Evolutionary conservation across 2,888 invertebrate species (phyloP).

Genomic region (Brachycybe producta): DNA sequence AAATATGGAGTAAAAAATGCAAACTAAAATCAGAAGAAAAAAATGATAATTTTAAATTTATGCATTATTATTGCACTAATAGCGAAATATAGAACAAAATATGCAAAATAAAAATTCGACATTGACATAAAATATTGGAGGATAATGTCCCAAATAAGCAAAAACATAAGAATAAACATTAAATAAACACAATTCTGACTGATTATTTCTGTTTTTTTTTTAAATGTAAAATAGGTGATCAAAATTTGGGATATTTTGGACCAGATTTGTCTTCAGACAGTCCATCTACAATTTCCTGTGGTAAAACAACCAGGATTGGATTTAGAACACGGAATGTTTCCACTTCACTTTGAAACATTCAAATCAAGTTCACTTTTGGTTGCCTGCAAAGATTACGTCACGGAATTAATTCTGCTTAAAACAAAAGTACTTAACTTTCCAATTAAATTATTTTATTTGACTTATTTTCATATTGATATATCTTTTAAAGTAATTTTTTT

Average conservation of each 20-base stretch:
- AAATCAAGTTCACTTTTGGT: not conserved
- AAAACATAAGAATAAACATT: not conserved
- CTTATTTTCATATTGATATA: not conserved
- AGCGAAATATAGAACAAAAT: too few species aligned
- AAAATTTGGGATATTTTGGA: constrained; percentile 5
- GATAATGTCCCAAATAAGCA: not conserved
- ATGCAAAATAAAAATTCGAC: too few species aligned
- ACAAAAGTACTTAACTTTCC: not conserved
- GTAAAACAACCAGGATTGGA: not conserved
- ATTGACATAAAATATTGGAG: too few species aligned
- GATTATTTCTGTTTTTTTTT: not conserved
- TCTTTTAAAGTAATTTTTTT: not conserved
- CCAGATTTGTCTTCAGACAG: constrained; percentile 4
- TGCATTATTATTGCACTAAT: too few species aligned
- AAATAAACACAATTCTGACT: not conserved
- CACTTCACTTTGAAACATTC: constrained; percentile 4
- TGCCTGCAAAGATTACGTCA: constrained; percentile 6
- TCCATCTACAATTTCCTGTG: constrained; percentile 6
- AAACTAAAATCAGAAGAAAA: too few species aligned
- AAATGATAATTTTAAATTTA: too few species aligned
- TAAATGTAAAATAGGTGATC: not conserved
- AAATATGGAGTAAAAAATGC: too few species aligned
- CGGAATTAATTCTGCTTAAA: not conserved
- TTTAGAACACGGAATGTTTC: not conserved
- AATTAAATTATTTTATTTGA: not conserved